phyloP scores from a whole-genome alignment of 2,888 invertebrate species.

The Troides oblongomaculatus region DNA sequence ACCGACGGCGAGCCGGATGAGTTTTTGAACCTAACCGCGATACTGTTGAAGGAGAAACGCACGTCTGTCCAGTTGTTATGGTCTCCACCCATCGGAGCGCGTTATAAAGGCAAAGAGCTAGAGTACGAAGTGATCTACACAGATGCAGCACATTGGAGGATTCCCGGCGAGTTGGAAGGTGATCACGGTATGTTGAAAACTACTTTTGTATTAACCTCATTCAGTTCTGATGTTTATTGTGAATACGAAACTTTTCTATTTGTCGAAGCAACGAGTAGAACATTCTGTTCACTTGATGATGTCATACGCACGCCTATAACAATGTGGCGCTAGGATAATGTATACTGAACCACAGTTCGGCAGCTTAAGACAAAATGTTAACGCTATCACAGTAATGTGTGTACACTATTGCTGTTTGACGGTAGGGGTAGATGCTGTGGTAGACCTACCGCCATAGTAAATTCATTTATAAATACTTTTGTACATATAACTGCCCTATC shows the following conservation, averaged over 20 bases:
- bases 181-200: conserved; percentile 20
- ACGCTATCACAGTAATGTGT: too few species aligned
- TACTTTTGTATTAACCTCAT: neutral
- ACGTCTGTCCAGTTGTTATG: conserved; percentile 84
- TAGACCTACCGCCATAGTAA: neutral
- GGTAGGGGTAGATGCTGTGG: too few species aligned
- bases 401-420: too few species aligned
- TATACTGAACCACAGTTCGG: too few species aligned
- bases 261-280: too few species aligned
- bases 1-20: conserved; percentile 78
- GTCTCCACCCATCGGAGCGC: conserved; percentile 80
- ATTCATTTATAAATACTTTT: neutral
- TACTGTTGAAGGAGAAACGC: conserved; percentile 74
- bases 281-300: too few species aligned
- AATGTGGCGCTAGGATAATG: too few species aligned
- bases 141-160: conserved; percentile 52
- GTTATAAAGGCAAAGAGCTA: conserved; percentile 65
- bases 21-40: conserved; percentile 70
- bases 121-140: conserved; percentile 87
- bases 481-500: neutral
- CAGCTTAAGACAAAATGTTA: too few species aligned
- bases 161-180: conserved; percentile 61
- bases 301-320: too few species aligned
- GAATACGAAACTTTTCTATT: too few species aligned
- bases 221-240: neutral